These are phyloP conservation scores for Phenacoccus solenopsis DNA, from an alignment of 1,140 invertebrate species.

Conservation along the genomic window DNA sequence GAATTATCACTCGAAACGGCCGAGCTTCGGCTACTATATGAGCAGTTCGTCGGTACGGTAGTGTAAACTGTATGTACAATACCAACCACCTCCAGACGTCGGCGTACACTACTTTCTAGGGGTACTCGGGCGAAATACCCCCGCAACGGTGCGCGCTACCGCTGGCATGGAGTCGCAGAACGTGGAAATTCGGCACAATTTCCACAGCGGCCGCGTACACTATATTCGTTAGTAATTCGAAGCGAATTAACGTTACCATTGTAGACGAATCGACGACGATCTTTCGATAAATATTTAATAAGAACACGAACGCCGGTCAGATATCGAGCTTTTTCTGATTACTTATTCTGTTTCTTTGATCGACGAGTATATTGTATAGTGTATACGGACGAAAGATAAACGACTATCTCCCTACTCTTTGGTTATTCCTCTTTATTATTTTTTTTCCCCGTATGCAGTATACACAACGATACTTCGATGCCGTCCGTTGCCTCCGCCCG, in stretches of 20 bases:
- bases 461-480: no score
- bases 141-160: neutral
- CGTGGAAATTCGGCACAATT: neutral
- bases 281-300: neutral
- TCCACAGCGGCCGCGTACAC: no score
- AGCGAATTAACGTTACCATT: neutral
- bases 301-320: neutral
- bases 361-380: no score
- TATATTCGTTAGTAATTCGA: neutral
- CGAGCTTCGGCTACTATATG: neutral
- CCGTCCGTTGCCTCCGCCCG: no score
- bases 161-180: neutral
- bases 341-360: no score
- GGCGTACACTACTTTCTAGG: neutral
- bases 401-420: no score
- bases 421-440: no score
- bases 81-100: neutral
- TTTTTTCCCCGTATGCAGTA: no score
- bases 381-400: no score
- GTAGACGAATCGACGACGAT: neutral
- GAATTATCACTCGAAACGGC: neutral
- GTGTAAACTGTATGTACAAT: neutral
- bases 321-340: no score
- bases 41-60: neutral
- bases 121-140: neutral